Evolutionary conservation across 2,797 vertebrate genomes (phyloP), one percentile per base, ranked within the genome.

Genomic region (Tokudaia muenninki): DNA sequence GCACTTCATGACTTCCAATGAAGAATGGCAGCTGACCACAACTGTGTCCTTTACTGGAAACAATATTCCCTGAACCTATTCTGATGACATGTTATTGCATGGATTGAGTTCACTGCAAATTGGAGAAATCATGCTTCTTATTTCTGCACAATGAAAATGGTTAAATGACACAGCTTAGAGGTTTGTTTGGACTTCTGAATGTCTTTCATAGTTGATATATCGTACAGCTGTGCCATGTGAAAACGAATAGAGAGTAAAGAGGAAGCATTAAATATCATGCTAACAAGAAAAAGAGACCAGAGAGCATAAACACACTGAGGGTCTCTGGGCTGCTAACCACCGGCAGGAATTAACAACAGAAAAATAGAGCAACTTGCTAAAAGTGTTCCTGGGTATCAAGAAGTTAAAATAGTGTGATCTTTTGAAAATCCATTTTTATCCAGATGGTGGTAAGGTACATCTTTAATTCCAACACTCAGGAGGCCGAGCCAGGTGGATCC

Each of bases 111-210:
- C 83, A 47, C 31, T 65, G 8, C 3, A 82, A 10, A 34, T 63
- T 14, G 44, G 91, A 63, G 57, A 93, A 80, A 81, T 34, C 41
- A 22, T 37, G 21, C n/a, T 94, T 90, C 47, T 94, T 93, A 50
- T 77, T 90, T 82, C 83, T 41, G 41, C 50, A 31, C 63, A 92
- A 72, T 82, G 88, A 63, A 87, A 91, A 88, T 17, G 31, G 11
- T 57, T 80, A 72, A 44, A 70, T 77, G 37, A 47, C 50, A 94
- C 59, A 14, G 29, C 34, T 2, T 90, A 29, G 57, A 52, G 26
- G 29, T 87, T 82, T 79, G 70, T 65, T 91, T 91, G 61, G 88
- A 77, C 90, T 92, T 90, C 57, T 59, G 55, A 70, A 95, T 77
- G 37, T 94, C 37, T 82, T 89, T 82, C 22, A 92, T 44, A 86